phyloP scores from a whole-genome alignment of 2,888 invertebrate genomes.

The Dryadula phaetusa region DNA sequence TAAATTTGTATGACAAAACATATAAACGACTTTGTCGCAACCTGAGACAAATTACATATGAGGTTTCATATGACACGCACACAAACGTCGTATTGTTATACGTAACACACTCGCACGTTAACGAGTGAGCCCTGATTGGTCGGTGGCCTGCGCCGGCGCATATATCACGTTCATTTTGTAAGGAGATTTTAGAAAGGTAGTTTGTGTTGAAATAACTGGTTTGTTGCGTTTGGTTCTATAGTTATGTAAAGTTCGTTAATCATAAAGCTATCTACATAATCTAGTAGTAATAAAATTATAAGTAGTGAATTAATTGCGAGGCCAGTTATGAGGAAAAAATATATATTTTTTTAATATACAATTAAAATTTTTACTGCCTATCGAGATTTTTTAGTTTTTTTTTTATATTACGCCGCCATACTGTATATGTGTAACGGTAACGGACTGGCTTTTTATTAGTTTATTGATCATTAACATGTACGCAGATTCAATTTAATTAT shows the following conservation, averaged over 20 bases:
- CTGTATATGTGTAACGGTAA: too few species aligned
- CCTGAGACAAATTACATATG: slow-evolving; percentile 57
- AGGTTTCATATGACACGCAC: slow-evolving; percentile 58
- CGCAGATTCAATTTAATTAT: too few species aligned
- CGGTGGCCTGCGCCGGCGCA: slow-evolving; percentile 61
- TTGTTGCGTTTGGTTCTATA: slow-evolving; percentile 54
- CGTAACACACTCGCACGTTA: slow-evolving; percentile 54
- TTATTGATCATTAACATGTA: too few species aligned
- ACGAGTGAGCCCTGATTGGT: slow-evolving; percentile 55
- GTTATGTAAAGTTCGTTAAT: slow-evolving; percentile 54
- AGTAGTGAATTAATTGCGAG: slow-evolving; percentile 25
- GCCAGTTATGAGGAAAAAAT: slow-evolving; percentile 29
- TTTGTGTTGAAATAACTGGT: slow-evolving; percentile 65
- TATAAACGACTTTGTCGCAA: slow-evolving; percentile 49
- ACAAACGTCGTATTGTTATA: slow-evolving; percentile 39
- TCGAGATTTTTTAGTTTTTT: not conserved
- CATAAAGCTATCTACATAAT: slow-evolving; percentile 41
- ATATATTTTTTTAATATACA: slow-evolving; percentile 15
- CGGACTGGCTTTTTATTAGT: too few species aligned
- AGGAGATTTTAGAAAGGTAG: slow-evolving; percentile 83
- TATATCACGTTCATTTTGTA: slow-evolving; percentile 67
- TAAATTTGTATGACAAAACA: slow-evolving; percentile 48
- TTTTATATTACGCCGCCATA: too few species aligned
- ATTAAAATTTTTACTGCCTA: slow-evolving; percentile 23
- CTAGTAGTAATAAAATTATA: slow-evolving; percentile 37